Percentiles rank a stretch among this genome's conserved stretches.
Evolutionary conservation across 2,797 vertebrate genomes (phyloP).

Genomic region (Ispidina picta): DNA sequence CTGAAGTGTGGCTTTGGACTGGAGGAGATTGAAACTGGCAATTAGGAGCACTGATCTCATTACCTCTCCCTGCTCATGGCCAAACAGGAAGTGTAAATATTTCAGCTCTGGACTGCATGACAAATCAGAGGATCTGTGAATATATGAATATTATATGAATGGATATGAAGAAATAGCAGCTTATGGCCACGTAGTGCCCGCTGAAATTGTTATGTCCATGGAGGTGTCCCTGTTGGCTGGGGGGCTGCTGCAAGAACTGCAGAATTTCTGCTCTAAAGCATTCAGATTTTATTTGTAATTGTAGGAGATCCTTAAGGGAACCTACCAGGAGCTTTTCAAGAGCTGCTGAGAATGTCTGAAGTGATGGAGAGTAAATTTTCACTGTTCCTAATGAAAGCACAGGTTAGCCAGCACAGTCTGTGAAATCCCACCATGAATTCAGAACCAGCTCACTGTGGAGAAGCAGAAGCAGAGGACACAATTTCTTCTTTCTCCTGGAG

Average conservation of each 20-base stretch:
- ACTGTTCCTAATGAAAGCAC: not conserved
- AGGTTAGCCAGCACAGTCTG: not conserved
- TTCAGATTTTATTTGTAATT: not conserved
- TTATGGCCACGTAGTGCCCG: not conserved
- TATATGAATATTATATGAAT: not conserved
- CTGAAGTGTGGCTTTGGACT: not conserved
- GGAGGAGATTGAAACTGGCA: not conserved
- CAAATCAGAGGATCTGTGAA: not conserved
- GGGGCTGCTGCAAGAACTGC: not conserved
- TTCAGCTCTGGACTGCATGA: not conserved
- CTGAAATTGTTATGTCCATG: too few relatives aligned
- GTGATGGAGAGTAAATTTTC: not conserved
- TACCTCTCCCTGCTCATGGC: not conserved
- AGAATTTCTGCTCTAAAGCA: not conserved
- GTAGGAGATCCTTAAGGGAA: not conserved
- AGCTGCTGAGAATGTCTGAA: not conserved
- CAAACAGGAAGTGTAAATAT: constrained; percentile 11
- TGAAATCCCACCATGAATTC: constrained; percentile 9
- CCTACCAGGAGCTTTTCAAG: not conserved
- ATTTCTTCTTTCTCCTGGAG: not conserved
- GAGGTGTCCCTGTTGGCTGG: too few relatives aligned
- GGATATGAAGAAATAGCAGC: not conserved
- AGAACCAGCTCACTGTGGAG: not conserved
- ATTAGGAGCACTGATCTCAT: not conserved
- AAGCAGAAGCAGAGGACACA: not conserved